Percentiles rank a stretch among this genome's conserved stretches.
phyloP scores from a whole-genome alignment of 2,797 vertebrate genomes.

The Enteromius viviparus region DNA sequence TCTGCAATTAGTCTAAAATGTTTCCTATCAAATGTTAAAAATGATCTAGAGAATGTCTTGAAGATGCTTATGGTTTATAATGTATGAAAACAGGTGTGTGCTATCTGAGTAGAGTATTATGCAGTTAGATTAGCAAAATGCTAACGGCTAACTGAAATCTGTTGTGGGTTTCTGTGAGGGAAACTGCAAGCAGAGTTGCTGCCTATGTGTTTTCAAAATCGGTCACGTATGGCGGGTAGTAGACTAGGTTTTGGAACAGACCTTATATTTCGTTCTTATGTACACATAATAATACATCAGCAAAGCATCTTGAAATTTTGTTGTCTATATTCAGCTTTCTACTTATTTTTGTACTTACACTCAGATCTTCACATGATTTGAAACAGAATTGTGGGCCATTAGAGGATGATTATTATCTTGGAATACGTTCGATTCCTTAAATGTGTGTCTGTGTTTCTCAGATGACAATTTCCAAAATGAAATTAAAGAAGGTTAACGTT shows the following conservation, averaged over 20 bases:
- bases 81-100: background rate
- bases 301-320: slow-evolving; percentile 7
- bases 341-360: slow-evolving; percentile 2
- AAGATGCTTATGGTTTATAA: background rate
- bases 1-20: background rate
- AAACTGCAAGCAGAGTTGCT: background rate
- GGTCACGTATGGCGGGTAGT: background rate
- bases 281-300: slow-evolving; percentile 8
- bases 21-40: background rate
- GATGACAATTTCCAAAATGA: slow-evolving; percentile 55
- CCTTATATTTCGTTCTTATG: background rate
- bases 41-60: background rate
- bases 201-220: background rate
- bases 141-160: background rate
- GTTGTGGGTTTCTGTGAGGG: background rate
- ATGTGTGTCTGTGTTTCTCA: background rate
- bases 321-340: slow-evolving; percentile 18
- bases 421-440: background rate
- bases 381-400: slow-evolving; percentile 9
- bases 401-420: slow-evolving; percentile 52
- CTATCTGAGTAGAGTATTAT: background rate
- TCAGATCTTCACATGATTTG: slow-evolving; percentile 9
- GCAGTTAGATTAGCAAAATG: background rate
- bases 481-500: slow-evolving; percentile 74
- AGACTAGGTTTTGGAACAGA: slow-evolving; percentile 7